These are phyloP conservation scores for Bhutanitis thaidina DNA, from an alignment of 2,888 invertebrate genomes.

Conservation along the genomic window DNA sequence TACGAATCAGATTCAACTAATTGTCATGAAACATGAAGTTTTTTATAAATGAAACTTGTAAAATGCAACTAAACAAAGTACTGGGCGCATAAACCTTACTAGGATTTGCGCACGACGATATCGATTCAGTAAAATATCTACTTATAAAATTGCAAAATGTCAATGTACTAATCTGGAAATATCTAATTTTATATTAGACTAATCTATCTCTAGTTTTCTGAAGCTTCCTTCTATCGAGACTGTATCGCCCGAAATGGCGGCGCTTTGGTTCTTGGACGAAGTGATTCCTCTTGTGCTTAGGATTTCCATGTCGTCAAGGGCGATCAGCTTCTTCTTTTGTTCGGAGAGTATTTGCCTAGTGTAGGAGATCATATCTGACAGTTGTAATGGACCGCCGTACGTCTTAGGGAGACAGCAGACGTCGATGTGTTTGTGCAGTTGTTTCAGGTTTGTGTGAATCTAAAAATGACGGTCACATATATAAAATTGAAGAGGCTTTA, in stretches of 20 bases:
- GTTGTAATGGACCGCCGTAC: slow-evolving; percentile 85
- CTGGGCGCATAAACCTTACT: too few relatives aligned
- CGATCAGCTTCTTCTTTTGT: slow-evolving; percentile 80
- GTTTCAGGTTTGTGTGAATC: slow-evolving; percentile 80
- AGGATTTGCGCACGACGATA: too few relatives aligned
- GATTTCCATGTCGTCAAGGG: slow-evolving; percentile 83
- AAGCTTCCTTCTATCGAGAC: slow-evolving; percentile 81
- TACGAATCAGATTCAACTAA: not conserved
- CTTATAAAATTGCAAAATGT: not conserved
- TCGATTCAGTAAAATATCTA: not conserved
- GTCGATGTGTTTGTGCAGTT: slow-evolving; percentile 81
- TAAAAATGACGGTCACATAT: slow-evolving; percentile 44
- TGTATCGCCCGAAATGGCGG: slow-evolving; percentile 39
- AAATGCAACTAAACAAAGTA: too few relatives aligned
- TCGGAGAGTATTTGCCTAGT: slow-evolving; percentile 82
- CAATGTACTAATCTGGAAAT: not conserved
- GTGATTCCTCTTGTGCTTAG: slow-evolving; percentile 80
- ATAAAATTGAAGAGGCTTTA: too few relatives aligned
- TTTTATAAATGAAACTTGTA: not conserved
- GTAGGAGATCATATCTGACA: slow-evolving; percentile 84
- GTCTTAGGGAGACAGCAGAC: slow-evolving; percentile 83
- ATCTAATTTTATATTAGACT: slow-evolving; percentile 25
- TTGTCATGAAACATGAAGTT: not conserved
- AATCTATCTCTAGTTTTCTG: slow-evolving; percentile 85
- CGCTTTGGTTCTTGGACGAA: slow-evolving; percentile 44